Conservation (phyloP, 64 coral and sea anemone species). For the Porites australiensis region DNA sequence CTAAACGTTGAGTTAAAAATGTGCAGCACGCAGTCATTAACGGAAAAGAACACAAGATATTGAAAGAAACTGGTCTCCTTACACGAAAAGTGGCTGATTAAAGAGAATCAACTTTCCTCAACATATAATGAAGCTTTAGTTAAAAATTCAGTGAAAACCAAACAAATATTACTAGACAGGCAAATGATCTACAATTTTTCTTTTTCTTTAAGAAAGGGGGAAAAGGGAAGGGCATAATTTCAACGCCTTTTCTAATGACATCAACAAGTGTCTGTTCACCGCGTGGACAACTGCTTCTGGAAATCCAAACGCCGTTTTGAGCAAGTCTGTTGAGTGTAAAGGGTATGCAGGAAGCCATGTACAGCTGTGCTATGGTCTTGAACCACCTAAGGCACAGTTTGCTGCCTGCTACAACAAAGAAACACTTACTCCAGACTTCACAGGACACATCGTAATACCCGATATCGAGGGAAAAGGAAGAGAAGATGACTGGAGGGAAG, state of each 20-base stretch:
- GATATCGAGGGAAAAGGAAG: conserved; percentile 17
- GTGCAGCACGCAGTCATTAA: no score
- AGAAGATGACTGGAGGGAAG: conserved; percentile 27
- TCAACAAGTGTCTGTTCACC: conserved; percentile 53
- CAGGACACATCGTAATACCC: not conserved
- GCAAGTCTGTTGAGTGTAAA: not conserved
- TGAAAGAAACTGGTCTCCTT: no score
- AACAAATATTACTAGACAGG: no score
- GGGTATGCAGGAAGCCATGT: not conserved
- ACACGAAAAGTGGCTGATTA: no score
- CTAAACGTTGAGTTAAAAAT: no score
- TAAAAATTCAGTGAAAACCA: no score
- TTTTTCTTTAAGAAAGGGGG: not conserved
- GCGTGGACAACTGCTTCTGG: conserved; percentile 41
- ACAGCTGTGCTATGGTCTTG: not conserved
- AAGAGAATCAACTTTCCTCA: no score
- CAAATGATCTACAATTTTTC: no score
- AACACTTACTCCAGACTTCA: conserved; percentile 16
- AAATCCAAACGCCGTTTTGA: not conserved
- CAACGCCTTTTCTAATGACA: conserved; percentile 49
- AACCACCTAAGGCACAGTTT: not conserved
- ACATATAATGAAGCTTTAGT: no score
- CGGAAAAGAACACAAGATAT: no score
- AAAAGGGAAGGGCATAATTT: not conserved
- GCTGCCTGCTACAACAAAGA: conserved; percentile 38